Percentiles rank a stretch among this genome's conserved stretches.
Conservation (phyloP, 2,888 invertebrate species). For the Lasioglossum pauxillum region DNA sequence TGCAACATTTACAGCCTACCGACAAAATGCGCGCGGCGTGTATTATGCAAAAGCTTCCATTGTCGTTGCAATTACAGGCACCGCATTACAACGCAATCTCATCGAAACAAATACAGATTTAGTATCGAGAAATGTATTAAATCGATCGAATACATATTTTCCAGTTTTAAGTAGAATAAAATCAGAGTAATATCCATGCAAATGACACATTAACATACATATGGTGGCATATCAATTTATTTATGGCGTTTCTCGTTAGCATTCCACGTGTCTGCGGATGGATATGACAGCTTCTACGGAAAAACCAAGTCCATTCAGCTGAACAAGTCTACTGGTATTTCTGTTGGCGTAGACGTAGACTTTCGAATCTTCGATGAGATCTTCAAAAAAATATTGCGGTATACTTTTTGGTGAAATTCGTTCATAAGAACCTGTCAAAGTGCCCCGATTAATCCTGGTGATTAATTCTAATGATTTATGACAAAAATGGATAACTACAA, state of each 20-base stretch:
- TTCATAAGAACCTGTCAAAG: background rate
- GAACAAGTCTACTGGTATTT: background rate
- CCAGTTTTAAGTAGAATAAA: background rate
- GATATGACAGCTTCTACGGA: background rate
- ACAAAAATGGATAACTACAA: no score
- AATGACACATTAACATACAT: slow-evolving; percentile 4
- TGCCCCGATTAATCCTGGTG: background rate
- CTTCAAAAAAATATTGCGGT: background rate
- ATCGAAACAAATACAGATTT: background rate
- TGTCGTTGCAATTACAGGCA: background rate
- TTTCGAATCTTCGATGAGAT: background rate
- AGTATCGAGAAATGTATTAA: background rate
- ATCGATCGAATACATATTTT: background rate
- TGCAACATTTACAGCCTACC: background rate
- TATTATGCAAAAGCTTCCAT: background rate
- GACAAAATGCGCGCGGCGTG: background rate
- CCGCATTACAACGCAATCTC: background rate
- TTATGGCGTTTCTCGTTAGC: background rate
- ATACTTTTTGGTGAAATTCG: background rate
- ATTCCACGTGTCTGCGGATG: background rate
- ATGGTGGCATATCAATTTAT: background rate
- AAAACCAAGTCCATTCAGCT: background rate
- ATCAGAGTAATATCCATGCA: background rate
- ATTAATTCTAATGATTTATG: background rate
- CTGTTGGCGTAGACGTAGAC: background rate